These are phyloP conservation scores for Phocoena sinus DNA, from an alignment of 2,113 vertebrate genomes.

Conservation along the genomic window DNA sequence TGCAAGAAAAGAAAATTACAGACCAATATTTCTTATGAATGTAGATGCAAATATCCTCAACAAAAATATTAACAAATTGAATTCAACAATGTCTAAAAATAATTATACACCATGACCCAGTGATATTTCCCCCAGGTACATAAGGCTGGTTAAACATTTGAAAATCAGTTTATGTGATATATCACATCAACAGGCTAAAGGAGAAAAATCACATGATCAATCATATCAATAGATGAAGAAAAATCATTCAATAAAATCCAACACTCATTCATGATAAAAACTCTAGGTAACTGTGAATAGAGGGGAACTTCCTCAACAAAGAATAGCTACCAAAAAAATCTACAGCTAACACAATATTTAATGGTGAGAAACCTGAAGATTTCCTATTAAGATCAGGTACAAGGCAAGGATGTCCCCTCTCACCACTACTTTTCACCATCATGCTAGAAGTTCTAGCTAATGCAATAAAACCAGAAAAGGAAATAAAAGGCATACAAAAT, in stretches of 20 bases:
- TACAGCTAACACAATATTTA: not conserved
- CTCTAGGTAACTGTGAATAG: not conserved
- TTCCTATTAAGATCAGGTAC: not conserved
- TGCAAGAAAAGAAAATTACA: not conserved
- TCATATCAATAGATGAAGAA: not conserved
- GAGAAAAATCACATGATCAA: not conserved
- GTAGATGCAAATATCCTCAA: not conserved
- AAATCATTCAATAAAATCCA: not conserved
- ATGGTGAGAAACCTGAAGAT: not conserved
- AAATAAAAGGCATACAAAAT: not conserved
- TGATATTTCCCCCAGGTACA: not conserved
- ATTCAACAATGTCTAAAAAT: not conserved
- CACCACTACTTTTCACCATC: not conserved
- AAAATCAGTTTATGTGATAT: not conserved
- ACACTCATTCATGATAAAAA: not conserved
- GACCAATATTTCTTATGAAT: not conserved
- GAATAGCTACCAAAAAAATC: not conserved
- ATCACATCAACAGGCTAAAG: not conserved
- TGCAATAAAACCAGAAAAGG: not conserved
- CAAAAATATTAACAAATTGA: not conserved
- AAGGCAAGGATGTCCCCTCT: not conserved
- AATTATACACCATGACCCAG: not conserved
- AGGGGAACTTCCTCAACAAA: not conserved
- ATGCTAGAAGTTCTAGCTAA: not conserved
- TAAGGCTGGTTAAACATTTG: not conserved